Evolutionary conservation across 1,140 invertebrate species (phyloP), one percentile per base, ranked within the genome.

Genomic region (Lethrus apterus): DNA sequence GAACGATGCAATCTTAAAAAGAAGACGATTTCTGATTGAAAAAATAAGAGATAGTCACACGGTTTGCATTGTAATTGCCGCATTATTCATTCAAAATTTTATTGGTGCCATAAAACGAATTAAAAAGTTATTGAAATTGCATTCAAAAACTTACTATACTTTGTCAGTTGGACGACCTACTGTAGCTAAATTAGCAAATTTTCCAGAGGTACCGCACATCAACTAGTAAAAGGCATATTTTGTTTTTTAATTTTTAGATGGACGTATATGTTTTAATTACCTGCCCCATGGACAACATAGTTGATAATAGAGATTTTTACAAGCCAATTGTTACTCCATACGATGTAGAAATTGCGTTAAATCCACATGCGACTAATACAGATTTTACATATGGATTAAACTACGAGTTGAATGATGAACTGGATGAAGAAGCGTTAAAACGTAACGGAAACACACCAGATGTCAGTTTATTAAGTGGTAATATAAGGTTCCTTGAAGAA

Each of bases 141-240:
- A 81, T 26, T 83, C 83, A 0, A 93, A 93, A 62, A 92, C 89
- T 59, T 81, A 78, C 41, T 95, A 96, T 58, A 83, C 89, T n/a
- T 79, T 97, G 32, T 86, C 86, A 20, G 84, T 97, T 41, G 93
- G 93, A 2, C 93, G 93, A 69, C 82, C 91, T 11, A 96, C 92
- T 75, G 80, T 85, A 30, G 80, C 86, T 1, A 98, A 98, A 69
- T 68, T 98, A 44, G 91, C 91, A 0, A 98, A 98, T 70, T 91
- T 94, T 68, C 78, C 84, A 41, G 89, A 94, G 71, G n/a, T n/a
- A n/a, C n/a, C n/a, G n/a, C n/a, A n/a, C n/a, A n/a, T n/a, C n/a
- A n/a, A n/a, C n/a, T n/a, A n/a, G 29, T 44, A 46, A 15, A 29
- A 26, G 13, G 24, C 32, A 40, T 23, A 24, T 15, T 47, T 56